Percentiles rank a stretch among this genome's conserved stretches.
These are phyloP conservation scores for Phylloscopus whistleri DNA, from an alignment of 2,113 vertebrate genomes.

Conservation along the genomic window DNA sequence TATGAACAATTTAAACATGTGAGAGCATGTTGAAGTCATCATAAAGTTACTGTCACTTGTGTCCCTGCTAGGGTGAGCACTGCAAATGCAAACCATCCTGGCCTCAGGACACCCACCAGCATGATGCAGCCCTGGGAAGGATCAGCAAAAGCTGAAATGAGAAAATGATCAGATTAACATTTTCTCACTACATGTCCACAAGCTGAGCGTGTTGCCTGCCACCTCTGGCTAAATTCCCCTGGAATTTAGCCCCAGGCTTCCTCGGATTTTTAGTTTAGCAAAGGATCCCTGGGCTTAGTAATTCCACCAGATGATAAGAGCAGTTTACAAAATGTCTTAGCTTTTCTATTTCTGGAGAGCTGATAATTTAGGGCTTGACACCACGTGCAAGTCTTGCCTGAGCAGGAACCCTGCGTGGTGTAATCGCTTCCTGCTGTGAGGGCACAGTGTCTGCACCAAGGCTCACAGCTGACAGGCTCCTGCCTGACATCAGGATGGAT, in stretches of 20 bases:
- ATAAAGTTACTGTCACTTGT: background rate
- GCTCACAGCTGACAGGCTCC: background rate
- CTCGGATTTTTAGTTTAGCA: background rate
- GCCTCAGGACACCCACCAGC: background rate
- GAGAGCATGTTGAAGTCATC: background rate
- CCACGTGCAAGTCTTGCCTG: background rate
- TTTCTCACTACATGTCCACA: background rate
- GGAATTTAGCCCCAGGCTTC: background rate
- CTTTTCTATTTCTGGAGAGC: background rate
- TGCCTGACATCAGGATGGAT: background rate
- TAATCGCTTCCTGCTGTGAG: background rate
- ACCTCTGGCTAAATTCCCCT: background rate
- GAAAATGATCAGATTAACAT: background rate
- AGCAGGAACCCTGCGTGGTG: background rate
- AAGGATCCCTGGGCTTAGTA: background rate
- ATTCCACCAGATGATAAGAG: background rate
- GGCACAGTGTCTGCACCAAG: background rate
- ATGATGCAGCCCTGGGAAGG: background rate
- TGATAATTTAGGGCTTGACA: conserved; percentile 17
- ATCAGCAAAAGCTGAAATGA: background rate
- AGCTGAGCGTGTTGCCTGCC: background rate
- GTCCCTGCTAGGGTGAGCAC: background rate
- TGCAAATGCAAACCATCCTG: background rate
- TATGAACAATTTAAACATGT: background rate
- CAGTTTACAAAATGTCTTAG: background rate